Base-by-base conservation (phyloP, 2,797 vertebrate species). In the Sebastes nivosus region DNA sequence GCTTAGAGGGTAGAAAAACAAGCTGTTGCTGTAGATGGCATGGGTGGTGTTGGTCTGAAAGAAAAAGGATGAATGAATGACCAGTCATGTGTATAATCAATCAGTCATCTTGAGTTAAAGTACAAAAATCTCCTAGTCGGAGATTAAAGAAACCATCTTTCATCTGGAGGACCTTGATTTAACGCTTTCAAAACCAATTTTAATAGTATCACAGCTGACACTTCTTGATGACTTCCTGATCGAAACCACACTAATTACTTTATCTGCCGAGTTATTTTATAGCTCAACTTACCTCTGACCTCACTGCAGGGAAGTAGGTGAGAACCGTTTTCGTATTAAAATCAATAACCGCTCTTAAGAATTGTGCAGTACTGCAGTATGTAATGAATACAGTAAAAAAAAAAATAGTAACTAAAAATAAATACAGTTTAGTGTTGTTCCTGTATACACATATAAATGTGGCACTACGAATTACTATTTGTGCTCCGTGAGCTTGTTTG, bases 41-140 rank as follows among this genome's bases (percentile, higher is more conserved):
- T 89, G 86, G 30, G 85, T 88, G 18, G 34, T 42, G 74, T 91
- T 91, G 32, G 76, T 85, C 90, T 93, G 83, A 69, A 70, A 71
- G 20, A 38, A 67, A 61, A 66, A 20, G 16, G 54, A 58, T 27
- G 6, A 38, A 27, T 38, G 10, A 18, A 71, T 38, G 14, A 20
- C 1, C 32, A 13, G 54, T 32, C 7, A 55, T 20, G 20, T 52
- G 7, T 52, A 52, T 52, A 52, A 52, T 52, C 38, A 36, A 20
- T 32, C 18, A 25, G 32, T 25, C n/a, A 36, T 38, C 22, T 20
- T 36, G 14, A 34, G 24, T 13, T 13, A 9, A 36, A 22, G 10
- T 24, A 42, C 34, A 65, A 38, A 36, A 36, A 36, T 36, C 34
- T 36, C 34, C 34, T 4, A 12, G 2, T 36, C 0, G 30, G 60